Evolutionary conservation across 2,797 vertebrate genomes (phyloP).

Genomic region (Chromobotia macracanthus): DNA sequence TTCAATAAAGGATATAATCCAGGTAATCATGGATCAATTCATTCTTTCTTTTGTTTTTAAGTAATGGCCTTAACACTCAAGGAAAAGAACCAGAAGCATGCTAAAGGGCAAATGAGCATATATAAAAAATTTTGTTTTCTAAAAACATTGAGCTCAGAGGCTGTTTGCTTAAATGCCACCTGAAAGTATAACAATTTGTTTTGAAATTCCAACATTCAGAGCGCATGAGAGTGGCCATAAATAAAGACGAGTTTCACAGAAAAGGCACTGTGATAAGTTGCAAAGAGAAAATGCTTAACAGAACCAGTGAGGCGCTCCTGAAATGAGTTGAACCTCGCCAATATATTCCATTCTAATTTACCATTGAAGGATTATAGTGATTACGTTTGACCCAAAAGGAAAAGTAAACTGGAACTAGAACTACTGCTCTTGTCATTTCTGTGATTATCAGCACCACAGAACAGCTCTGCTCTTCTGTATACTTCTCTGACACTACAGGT

Average conservation of each 20-base stretch:
- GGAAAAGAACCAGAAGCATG: slow-evolving; percentile 33
- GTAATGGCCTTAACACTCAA: slow-evolving; percentile 49
- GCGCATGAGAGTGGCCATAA: slow-evolving; percentile 78
- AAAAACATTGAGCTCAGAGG: slow-evolving; percentile 59
- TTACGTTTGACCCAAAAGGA: slow-evolving; percentile 36
- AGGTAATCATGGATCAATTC: slow-evolving; percentile 37
- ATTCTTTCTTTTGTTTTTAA: slow-evolving; percentile 52
- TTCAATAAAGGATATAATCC: slow-evolving; percentile 51
- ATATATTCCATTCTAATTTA: slow-evolving; percentile 10
- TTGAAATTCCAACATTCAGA: slow-evolving; percentile 8
- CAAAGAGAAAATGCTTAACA: slow-evolving; percentile 66
- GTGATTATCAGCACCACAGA: slow-evolving; percentile 24
- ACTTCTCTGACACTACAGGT: slow-evolving; percentile 31
- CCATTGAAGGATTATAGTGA: slow-evolving; percentile 54
- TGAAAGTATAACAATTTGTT: slow-evolving; percentile 19
- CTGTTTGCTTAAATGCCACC: slow-evolving; percentile 42
- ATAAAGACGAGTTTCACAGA: slow-evolving; percentile 77
- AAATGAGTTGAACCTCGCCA: slow-evolving; percentile 34
- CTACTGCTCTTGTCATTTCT: slow-evolving; percentile 23
- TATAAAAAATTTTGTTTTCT: slow-evolving; percentile 40
- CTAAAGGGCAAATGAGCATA: slow-evolving; percentile 62
- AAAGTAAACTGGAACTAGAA: slow-evolving; percentile 15
- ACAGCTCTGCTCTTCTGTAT: slow-evolving; percentile 7
- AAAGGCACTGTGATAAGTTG: slow-evolving; percentile 87
- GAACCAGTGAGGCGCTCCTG: slow-evolving; percentile 52